A percentile compares a stretch with the other conserved stretches of the same genome.
These are phyloP conservation scores for Agrotis segetum DNA, from an alignment of 2,888 invertebrate species.

Conservation along the genomic window DNA sequence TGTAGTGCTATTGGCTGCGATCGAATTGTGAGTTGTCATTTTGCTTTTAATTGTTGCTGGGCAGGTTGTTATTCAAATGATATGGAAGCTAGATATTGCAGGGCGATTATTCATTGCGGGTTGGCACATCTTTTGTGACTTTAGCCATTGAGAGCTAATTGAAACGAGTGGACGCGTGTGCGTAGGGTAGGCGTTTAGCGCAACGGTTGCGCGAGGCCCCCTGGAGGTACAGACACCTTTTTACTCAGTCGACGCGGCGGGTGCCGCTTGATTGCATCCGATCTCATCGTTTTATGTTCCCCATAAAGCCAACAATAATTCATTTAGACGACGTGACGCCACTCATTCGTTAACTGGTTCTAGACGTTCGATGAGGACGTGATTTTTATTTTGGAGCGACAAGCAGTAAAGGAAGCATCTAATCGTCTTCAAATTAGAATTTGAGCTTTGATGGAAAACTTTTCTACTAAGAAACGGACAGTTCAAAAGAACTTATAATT, in stretches of 20 bases:
- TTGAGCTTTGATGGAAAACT: slow-evolving; percentile 60
- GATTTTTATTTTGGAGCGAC: slow-evolving; percentile 66
- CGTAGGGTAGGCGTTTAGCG: slow-evolving; percentile 85
- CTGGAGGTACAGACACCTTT: slow-evolving; percentile 87
- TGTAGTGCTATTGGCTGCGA: slow-evolving; percentile 42
- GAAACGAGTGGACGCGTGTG: slow-evolving; percentile 86
- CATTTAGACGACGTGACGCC: slow-evolving; percentile 91
- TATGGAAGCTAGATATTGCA: slow-evolving; percentile 61
- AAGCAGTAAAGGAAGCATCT: slow-evolving; percentile 59
- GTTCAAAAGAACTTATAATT: slow-evolving; percentile 52
- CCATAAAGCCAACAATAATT: slow-evolving; percentile 91
- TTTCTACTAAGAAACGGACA: slow-evolving; percentile 40
- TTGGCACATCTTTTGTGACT: slow-evolving; percentile 79
- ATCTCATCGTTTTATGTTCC: slow-evolving; percentile 90
- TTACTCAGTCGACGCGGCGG: slow-evolving; percentile 87
- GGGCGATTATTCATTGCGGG: slow-evolving; percentile 70
- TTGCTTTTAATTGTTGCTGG: slow-evolving; percentile 51
- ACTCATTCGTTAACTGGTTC: slow-evolving; percentile 89
- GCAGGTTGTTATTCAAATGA: slow-evolving; percentile 58
- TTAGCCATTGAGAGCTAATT: slow-evolving; percentile 87
- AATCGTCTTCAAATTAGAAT: slow-evolving; percentile 63
- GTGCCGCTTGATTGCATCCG: slow-evolving; percentile 90
- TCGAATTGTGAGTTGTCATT: slow-evolving; percentile 42
- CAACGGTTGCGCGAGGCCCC: slow-evolving; percentile 82
- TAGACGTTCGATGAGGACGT: slow-evolving; percentile 74